Percentiles rank a stretch among this genome's conserved stretches.
These are phyloP conservation scores for Apamea sordens DNA, from an alignment of 2,888 invertebrate genomes.

Conservation along the genomic window DNA sequence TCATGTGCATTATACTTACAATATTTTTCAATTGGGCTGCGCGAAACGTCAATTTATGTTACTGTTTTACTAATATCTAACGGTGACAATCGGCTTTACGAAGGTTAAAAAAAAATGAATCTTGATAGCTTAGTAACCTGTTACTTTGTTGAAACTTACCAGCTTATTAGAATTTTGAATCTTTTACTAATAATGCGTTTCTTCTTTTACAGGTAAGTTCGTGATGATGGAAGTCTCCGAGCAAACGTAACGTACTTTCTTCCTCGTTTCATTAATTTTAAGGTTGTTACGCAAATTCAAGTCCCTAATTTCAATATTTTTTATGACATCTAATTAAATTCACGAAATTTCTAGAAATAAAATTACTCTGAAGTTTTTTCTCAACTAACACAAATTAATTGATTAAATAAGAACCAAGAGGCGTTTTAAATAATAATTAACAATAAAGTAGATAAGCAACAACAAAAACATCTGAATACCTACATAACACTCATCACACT, in stretches of 20 bases:
- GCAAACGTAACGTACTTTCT: background rate
- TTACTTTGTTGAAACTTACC: background rate
- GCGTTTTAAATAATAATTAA: background rate
- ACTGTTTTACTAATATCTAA: background rate
- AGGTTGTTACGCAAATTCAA: background rate
- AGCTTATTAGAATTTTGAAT: background rate
- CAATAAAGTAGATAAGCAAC: background rate
- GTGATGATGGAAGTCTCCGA: background rate
- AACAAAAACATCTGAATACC: too few species aligned
- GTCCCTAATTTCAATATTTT: background rate
- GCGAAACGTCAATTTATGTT: background rate
- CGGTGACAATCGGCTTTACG: background rate
- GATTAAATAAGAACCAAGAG: too few species aligned
- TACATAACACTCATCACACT: background rate
- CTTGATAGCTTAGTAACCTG: background rate
- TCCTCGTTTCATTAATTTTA: background rate
- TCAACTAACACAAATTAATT: constrained; percentile 3
- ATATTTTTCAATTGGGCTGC: background rate
- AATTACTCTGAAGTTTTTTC: constrained; percentile 4
- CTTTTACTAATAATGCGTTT: background rate
- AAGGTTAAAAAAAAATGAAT: background rate
- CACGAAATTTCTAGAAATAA: background rate
- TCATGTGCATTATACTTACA: background rate
- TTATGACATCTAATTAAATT: background rate
- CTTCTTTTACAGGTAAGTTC: constrained; percentile 39